Base-by-base conservation (phyloP, 2,888 invertebrate genomes). In the Drosophila eohydei region DNA sequence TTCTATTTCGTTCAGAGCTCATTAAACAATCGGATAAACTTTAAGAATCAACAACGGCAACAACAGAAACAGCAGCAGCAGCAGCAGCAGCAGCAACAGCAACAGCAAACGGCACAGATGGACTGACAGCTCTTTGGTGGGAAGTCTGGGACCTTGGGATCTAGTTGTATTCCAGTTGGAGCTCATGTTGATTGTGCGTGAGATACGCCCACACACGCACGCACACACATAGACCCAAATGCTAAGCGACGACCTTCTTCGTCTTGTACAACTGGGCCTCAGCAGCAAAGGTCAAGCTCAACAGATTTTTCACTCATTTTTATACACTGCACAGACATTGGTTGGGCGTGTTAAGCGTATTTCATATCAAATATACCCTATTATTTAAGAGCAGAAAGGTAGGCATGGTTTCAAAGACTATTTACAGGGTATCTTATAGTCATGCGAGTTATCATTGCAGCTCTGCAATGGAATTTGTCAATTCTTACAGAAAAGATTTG, bases 1-100 rank as follows among this genome's bases (percentile, higher is more conserved):
- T 82, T 82, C 81, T 82, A 82, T 82, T 82, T 78, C 73, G 68
- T 82, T 82, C 83, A 82, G 80, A 82, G 83, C 81, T 82, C 81
- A 82, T 82, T 82, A 82, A 82, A 82, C 81, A 82, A 82, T 80
- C 83, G 81, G 83, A 80, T 83, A 82, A 82, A 80, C 75, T 81
- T 81, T 73, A 78, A 81, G 80, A 67, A 79, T 79, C 64, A 74
- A 71, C 64, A 74, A 61, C 44, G 60, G 54, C 28, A 51, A 66
- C 7, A 58, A 54, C 34, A 60, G 57, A 21, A 69, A 51, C 55
- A 61, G 43, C 21, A 21, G 21, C 21, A 21, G 14, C 44, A 54
- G 32, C 69, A 61, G 70, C 63, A 51, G 14, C 44, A 54, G 32
- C 69, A 61, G 70, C 63, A 51, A 30, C 46, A 60, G 60, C 32